Evolutionary conservation across 2,113 vertebrate genomes (phyloP).

Genomic region (Cheirogaleus medius): DNA sequence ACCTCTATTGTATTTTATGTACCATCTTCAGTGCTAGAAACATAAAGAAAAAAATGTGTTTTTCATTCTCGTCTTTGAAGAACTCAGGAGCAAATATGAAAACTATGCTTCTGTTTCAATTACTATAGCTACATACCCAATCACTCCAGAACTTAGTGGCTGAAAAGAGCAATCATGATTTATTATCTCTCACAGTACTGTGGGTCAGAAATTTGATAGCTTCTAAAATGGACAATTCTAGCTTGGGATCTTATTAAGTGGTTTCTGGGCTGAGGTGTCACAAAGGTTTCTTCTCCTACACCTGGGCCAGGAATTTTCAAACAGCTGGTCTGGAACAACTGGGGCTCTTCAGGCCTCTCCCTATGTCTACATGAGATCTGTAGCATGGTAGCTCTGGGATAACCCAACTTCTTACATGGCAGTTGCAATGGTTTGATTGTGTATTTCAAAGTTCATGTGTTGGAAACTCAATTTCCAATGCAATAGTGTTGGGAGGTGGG

Average conservation of each 20-base stretch:
- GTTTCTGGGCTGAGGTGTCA: neutral
- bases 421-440: neutral
- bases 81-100: neutral
- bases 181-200: neutral
- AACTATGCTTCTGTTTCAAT: neutral
- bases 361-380: neutral
- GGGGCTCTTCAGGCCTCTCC: neutral
- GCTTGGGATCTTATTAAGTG: neutral
- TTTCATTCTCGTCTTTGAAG: neutral
- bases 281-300: neutral
- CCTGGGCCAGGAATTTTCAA: neutral
- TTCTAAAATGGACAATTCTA: neutral
- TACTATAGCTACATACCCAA: neutral
- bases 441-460: neutral
- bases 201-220: neutral
- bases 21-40: neutral
- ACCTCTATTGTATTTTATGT: neutral
- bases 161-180: neutral
- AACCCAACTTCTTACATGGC: neutral
- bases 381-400: neutral
- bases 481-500: neutral
- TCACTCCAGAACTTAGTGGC: neutral
- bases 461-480: neutral
- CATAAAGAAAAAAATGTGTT: neutral
- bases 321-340: neutral